phyloP scores from a whole-genome alignment of 2,888 invertebrate genomes.

The Papilio protenor region DNA sequence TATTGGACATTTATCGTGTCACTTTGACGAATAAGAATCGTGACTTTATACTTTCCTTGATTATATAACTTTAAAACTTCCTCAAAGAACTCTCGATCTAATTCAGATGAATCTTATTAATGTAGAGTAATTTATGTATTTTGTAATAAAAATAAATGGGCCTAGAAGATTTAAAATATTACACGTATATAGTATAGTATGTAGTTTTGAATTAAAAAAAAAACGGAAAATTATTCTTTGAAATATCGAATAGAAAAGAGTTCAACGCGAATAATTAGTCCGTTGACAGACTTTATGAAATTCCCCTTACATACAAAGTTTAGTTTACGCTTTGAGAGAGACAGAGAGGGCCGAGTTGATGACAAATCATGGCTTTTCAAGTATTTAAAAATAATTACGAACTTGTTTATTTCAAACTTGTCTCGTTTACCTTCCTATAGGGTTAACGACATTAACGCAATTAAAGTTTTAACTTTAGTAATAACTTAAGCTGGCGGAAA shows the following conservation, averaged over 20 bases:
- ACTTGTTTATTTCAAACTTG: not conserved
- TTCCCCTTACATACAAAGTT: not conserved
- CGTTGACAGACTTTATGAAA: not conserved
- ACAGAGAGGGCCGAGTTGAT: not conserved
- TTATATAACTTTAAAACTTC: constrained; percentile 22
- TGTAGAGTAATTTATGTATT: not conserved
- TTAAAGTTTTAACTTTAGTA: constrained; percentile 19
- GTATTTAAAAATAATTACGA: not conserved
- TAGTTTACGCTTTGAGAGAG: not conserved
- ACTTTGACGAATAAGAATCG: constrained; percentile 9
- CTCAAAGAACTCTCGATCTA: not conserved
- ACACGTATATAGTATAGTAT: too few species aligned
- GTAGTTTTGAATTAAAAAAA: not conserved
- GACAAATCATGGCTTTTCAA: not conserved
- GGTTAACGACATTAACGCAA: constrained; percentile 14
- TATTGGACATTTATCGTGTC: constrained; percentile 41
- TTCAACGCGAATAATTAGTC: constrained; percentile 22
- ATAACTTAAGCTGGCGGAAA: constrained; percentile 22
- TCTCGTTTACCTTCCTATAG: constrained; percentile 1
- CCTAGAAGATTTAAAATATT: too few species aligned
- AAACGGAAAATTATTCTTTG: not conserved
- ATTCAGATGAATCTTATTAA: not conserved
- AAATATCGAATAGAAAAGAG: constrained; percentile 24
- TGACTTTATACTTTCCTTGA: not conserved
- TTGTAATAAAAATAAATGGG: not conserved